phyloP scores from a whole-genome alignment of 92 coral and sea anemone genomes.

The Epizoanthus scotinus region DNA sequence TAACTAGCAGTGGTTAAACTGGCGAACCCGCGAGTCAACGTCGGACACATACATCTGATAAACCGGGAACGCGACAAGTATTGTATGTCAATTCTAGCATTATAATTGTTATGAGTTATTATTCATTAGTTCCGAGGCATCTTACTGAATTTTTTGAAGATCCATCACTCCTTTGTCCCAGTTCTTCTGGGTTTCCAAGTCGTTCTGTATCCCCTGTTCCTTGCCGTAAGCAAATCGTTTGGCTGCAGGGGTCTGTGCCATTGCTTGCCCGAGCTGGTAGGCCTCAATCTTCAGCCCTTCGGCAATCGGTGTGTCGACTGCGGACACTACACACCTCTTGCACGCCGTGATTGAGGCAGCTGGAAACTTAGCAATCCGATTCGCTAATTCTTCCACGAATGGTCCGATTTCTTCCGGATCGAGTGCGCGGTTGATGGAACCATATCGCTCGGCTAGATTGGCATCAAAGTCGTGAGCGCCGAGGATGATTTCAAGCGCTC shows the following conservation, averaged over 20 bases:
- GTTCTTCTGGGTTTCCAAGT: conserved; percentile 81
- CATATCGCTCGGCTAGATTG: conserved; percentile 82
- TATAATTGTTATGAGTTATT: not conserved
- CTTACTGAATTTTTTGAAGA: conserved; percentile 66
- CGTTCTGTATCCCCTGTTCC: conserved; percentile 80
- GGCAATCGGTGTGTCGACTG: conserved; percentile 81
- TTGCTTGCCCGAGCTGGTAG: conserved; percentile 86
- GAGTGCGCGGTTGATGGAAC: conserved; percentile 82
- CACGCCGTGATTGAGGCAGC: conserved; percentile 86
- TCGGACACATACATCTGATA: too few relatives aligned
- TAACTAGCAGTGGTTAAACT: too few relatives aligned
- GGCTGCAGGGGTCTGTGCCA: conserved; percentile 78
- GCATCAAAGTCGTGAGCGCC: conserved; percentile 94
- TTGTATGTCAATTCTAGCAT: too few relatives aligned
- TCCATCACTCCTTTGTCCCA: conserved; percentile 96
- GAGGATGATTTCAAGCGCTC: conserved; percentile 85
- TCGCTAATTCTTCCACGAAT: conserved; percentile 85
- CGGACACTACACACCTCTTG: conserved; percentile 63
- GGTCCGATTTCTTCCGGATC: conserved; percentile 85
- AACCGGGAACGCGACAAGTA: too few relatives aligned
- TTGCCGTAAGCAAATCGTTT: conserved; percentile 73
- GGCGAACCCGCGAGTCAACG: too few relatives aligned
- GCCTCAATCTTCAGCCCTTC: conserved; percentile 87
- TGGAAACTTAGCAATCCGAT: conserved; percentile 87
- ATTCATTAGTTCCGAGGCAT: too few relatives aligned